These are phyloP conservation scores for Andrena trimmerana DNA, from an alignment of 2,888 invertebrate species.

Conservation along the genomic window DNA sequence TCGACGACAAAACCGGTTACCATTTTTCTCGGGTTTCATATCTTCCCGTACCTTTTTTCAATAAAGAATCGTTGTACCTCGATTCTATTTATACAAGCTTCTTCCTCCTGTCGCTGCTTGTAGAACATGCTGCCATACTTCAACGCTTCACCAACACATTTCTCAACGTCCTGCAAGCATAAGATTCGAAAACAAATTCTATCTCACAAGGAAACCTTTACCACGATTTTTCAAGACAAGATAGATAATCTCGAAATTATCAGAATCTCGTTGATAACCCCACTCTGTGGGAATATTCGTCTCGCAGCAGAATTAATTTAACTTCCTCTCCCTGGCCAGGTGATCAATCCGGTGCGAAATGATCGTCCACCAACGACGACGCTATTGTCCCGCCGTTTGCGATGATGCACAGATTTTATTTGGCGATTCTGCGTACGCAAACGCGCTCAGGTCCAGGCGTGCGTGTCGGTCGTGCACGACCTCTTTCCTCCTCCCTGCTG, in stretches of 20 bases:
- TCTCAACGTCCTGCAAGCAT: conserved; percentile 21
- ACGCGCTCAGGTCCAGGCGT: conserved; percentile 29
- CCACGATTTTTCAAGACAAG: neutral
- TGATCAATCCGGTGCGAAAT: conserved; percentile 17
- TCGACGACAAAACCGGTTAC: conserved; percentile 60
- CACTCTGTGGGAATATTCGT: conserved; percentile 9
- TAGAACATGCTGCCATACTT: conserved; percentile 26
- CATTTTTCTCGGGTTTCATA: conserved; percentile 44
- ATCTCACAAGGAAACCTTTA: too few species aligned
- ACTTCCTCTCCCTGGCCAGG: neutral
- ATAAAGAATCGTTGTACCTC: conserved; percentile 48
- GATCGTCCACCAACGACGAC: conserved; percentile 11
- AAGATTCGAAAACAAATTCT: neutral
- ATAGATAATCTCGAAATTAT: conserved; percentile 13
- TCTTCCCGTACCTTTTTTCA: conserved; percentile 51
- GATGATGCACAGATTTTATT: conserved; percentile 47
- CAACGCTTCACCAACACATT: conserved; percentile 42
- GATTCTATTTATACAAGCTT: conserved; percentile 51
- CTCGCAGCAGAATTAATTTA: conserved; percentile 20
- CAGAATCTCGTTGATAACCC: conserved; percentile 14
- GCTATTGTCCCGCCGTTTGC: conserved; percentile 46
- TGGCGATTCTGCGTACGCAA: conserved; percentile 22
- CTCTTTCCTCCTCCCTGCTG: conserved; percentile 57
- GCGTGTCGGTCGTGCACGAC: conserved; percentile 62
- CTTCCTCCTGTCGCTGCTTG: conserved; percentile 41